phyloP scores from a whole-genome alignment of 2,888 invertebrate species.

The Parnassius smintheus region DNA sequence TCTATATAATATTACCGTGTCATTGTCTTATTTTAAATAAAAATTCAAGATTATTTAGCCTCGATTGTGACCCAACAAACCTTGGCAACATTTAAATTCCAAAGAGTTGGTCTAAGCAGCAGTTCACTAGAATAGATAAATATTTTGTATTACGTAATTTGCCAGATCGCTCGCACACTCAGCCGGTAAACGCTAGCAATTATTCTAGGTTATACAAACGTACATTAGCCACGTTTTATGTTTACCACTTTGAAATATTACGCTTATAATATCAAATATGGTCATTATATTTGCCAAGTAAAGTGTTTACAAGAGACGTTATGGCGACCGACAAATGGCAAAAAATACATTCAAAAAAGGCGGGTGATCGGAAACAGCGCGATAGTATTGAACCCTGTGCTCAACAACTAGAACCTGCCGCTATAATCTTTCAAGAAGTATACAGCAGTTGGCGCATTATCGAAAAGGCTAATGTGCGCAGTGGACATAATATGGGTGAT shows the following conservation, averaged over 20 bases:
- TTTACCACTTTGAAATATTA: conserved; percentile 1
- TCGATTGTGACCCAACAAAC: conserved; percentile 33
- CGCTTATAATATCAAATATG: background rate
- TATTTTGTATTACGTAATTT: conserved; percentile 45
- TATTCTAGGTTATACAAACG: conserved; percentile 22
- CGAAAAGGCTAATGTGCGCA: no score
- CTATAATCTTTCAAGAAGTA: no score
- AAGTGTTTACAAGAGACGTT: no score
- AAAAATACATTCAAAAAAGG: no score
- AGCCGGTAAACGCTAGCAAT: conserved; percentile 17
- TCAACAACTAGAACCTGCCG: no score
- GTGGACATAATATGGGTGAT: no score
- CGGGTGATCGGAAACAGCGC: no score
- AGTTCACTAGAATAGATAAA: conserved; percentile 54
- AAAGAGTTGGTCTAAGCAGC: conserved; percentile 45
- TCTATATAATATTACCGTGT: no score
- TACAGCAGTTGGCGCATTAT: no score
- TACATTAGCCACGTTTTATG: conserved; percentile 3
- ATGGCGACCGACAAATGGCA: no score
- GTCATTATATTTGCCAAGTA: background rate
- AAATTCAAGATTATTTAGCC: conserved; percentile 46
- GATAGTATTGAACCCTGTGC: no score
- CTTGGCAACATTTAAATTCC: conserved; percentile 56
- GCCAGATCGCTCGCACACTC: conserved; percentile 24
- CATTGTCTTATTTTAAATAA: conserved; percentile 39